Evolutionary conservation across 2,113 vertebrate species (phyloP).

Genomic region (Chlorodrepanis virens): DNA sequence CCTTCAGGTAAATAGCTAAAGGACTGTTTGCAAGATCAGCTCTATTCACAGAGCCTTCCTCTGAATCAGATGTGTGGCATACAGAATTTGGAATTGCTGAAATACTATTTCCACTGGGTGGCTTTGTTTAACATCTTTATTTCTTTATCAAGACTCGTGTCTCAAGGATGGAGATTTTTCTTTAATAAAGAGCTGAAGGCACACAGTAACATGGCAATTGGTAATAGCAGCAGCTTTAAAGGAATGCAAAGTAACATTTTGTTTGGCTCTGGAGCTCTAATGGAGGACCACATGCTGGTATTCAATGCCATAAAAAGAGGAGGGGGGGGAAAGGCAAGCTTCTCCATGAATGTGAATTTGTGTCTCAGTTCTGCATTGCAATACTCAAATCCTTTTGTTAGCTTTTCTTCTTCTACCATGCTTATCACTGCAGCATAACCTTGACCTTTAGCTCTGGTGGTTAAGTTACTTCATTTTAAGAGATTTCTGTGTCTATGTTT

Average conservation of each 20-base stretch:
- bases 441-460: slow-evolving; percentile 62
- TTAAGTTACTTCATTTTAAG: slow-evolving; percentile 52
- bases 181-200: not conserved
- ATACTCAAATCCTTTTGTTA: slow-evolving; percentile 55
- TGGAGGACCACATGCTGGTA: slow-evolving; percentile 65
- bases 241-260: slow-evolving; percentile 41
- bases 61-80: slow-evolving; percentile 1
- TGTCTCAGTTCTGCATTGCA: slow-evolving; percentile 29
- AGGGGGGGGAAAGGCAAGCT: not conserved
- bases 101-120: slow-evolving; percentile 37
- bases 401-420: slow-evolving; percentile 37
- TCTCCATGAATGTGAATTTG: slow-evolving; percentile 58
- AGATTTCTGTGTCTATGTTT: slow-evolving; percentile 25
- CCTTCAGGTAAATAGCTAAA: slow-evolving; percentile 83
- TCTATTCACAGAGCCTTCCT: slow-evolving; percentile 41
- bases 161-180: slow-evolving; percentile 11
- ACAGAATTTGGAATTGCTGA: slow-evolving; percentile 24
- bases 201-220: slow-evolving; percentile 27
- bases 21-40: not conserved
- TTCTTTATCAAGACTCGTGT: slow-evolving; percentile 29
- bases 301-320: slow-evolving; percentile 35
- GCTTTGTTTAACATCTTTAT: slow-evolving; percentile 44
- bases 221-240: slow-evolving; percentile 29
- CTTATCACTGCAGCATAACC: slow-evolving; percentile 47
- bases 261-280: slow-evolving; percentile 63